A percentile compares a stretch with the other conserved stretches of the same genome.
phyloP scores from a whole-genome alignment of 2,797 vertebrate genomes.

The Epinephelus awoara region DNA sequence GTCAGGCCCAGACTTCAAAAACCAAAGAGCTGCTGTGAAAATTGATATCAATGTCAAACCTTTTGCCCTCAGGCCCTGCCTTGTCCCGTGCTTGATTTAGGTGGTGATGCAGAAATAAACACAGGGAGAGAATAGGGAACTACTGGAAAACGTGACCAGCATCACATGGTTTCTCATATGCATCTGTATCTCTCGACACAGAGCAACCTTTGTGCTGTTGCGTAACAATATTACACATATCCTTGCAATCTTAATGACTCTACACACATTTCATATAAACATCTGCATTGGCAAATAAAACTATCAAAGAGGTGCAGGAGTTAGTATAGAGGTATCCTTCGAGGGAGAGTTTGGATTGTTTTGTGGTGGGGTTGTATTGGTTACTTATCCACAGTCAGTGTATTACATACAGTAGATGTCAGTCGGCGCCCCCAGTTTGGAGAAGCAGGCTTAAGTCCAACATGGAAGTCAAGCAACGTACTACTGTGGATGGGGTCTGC shows the following conservation, averaged over 20 bases:
- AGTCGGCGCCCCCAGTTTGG: too few species aligned
- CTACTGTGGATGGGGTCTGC: too few species aligned
- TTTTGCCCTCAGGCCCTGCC: conserved; percentile 27
- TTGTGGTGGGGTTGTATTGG: too few species aligned
- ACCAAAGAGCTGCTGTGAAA: conserved; percentile 33
- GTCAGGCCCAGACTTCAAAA: conserved; percentile 31
- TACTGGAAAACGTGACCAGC: conserved; percentile 15
- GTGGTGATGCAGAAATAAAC: conserved; percentile 27
- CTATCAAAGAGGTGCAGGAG: not conserved
- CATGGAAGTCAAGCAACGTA: too few species aligned
- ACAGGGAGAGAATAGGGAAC: conserved; percentile 14
- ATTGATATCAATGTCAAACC: conserved; percentile 38
- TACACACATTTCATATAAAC: conserved; percentile 15
- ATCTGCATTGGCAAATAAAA: not conserved
- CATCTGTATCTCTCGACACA: conserved; percentile 10
- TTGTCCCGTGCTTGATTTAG: conserved; percentile 13
- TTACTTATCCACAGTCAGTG: too few species aligned
- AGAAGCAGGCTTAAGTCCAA: too few species aligned
- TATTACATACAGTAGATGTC: too few species aligned
- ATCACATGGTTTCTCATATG: conserved; percentile 35
- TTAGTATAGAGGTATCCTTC: not conserved
- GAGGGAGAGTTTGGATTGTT: too few species aligned
- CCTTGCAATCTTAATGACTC: conserved; percentile 9
- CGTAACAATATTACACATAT: conserved; percentile 38
- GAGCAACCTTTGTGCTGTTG: conserved; percentile 24